These are phyloP conservation scores for Pogonomyrmex barbatus DNA, from an alignment of 1,140 invertebrate genomes.

Conservation along the genomic window DNA sequence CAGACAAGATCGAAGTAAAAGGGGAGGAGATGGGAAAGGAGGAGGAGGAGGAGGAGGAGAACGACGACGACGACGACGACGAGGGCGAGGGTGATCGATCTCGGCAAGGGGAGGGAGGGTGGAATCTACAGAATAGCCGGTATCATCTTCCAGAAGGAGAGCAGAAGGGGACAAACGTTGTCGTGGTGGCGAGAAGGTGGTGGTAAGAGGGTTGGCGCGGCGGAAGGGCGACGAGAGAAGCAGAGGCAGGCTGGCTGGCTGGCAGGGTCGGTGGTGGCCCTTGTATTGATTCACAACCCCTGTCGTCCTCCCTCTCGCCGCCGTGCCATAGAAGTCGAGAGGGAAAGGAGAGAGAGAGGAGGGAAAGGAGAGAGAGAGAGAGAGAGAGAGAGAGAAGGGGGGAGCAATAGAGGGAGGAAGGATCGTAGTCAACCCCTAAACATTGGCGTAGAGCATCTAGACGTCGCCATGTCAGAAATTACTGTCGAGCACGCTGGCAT, in stretches of 20 bases:
- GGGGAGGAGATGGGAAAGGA: not conserved
- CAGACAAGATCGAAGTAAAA: constrained; percentile 26
- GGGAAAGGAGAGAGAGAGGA: constrained; percentile 1
- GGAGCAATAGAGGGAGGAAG: constrained; percentile 30
- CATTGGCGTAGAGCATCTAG: constrained; percentile 63
- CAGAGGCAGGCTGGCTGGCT: constrained; percentile 55
- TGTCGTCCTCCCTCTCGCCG: constrained; percentile 72
- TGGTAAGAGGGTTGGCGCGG: constrained; percentile 50
- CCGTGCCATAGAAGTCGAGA: constrained; percentile 29
- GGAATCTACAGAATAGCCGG: constrained; percentile 67
- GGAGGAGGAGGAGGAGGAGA: not conserved
- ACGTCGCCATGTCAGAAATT: constrained; percentile 62
- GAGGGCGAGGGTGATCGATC: constrained; percentile 49
- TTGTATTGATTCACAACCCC: constrained; percentile 83
- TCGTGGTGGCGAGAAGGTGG: constrained; percentile 47
- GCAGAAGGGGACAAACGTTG: constrained; percentile 52
- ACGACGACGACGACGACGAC: not conserved
- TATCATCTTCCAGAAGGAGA: constrained; percentile 66
- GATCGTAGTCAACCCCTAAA: constrained; percentile 61
- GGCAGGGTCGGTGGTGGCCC: constrained; percentile 78
- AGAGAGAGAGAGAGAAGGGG: not conserved
- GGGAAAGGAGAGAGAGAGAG: not conserved
- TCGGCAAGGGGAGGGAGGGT: constrained; percentile 23
- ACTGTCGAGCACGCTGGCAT: constrained; percentile 16
- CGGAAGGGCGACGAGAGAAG: constrained; percentile 36